Percentiles rank a stretch among this genome's conserved stretches.
Conservation (phyloP, 2,113 vertebrate genomes). For the Pangasianodon gigas region DNA sequence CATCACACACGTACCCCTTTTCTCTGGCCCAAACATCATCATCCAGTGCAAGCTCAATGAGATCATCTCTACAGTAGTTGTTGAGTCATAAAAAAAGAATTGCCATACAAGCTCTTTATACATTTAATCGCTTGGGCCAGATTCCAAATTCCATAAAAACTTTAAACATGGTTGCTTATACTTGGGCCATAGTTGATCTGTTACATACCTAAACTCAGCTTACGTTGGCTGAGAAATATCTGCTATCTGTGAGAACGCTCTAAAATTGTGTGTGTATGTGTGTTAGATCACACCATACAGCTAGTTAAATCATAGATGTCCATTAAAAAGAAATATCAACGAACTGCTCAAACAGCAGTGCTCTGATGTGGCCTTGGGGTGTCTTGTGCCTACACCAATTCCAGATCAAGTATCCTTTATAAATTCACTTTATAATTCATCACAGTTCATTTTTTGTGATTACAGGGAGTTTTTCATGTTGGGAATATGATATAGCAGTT, state of each 20-base stretch:
- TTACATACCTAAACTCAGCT: background rate
- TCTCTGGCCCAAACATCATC: no score
- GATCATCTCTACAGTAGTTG: background rate
- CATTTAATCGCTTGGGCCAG: background rate
- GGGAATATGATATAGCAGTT: background rate
- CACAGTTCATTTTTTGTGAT: background rate
- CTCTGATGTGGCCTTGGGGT: background rate
- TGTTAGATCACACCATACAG: background rate
- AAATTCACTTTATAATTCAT: background rate
- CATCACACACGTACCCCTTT: no score
- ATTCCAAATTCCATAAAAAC: background rate
- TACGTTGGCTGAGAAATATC: background rate
- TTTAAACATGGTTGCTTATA: background rate
- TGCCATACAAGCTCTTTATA: background rate
- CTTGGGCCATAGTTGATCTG: no score
- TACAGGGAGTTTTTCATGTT: background rate
- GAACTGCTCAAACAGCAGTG: background rate
- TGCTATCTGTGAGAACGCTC: background rate
- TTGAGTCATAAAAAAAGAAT: background rate
- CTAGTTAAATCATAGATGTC: background rate
- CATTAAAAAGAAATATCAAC: background rate
- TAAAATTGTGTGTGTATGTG: background rate
- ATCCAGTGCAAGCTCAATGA: background rate
- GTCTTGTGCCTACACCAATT: slow-evolving; percentile 36
- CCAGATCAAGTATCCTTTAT: background rate